These are phyloP conservation scores for Bagarius yarrelli DNA, from an alignment of 2,113 vertebrate species.

Conservation along the genomic window DNA sequence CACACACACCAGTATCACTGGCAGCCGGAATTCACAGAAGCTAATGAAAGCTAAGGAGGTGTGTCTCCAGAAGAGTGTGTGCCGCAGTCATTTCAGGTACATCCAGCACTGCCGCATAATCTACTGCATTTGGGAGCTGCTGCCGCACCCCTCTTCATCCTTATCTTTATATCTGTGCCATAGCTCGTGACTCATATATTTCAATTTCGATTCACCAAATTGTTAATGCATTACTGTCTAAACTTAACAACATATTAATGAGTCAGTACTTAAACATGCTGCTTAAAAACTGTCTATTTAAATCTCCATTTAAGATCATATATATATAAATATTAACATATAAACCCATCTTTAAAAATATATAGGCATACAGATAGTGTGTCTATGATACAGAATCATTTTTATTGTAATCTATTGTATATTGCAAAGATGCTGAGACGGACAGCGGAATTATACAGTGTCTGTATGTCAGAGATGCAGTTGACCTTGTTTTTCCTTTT, in stretches of 20 bases:
- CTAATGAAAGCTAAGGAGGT: constrained; percentile 32
- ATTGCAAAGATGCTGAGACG: neutral
- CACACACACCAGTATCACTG: constrained; percentile 44
- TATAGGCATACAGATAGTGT: too few relatives aligned
- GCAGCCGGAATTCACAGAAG: constrained; percentile 36
- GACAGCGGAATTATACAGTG: neutral
- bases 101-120: constrained; percentile 29
- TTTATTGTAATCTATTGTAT: neutral
- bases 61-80: constrained; percentile 34
- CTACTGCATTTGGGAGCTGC: constrained; percentile 13
- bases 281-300: neutral
- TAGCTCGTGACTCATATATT: neutral
- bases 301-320: too few relatives aligned
- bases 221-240: neutral
- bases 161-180: neutral
- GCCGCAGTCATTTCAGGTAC: constrained; percentile 41
- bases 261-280: neutral
- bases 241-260: neutral
- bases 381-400: neutral
- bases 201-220: too few relatives aligned
- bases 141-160: constrained; percentile 22
- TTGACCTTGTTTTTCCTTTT: neutral
- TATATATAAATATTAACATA: too few relatives aligned
- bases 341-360: too few relatives aligned
- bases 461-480: neutral